phyloP scores from a whole-genome alignment of 2,888 invertebrate species.

The Pseudococcus viburni region DNA sequence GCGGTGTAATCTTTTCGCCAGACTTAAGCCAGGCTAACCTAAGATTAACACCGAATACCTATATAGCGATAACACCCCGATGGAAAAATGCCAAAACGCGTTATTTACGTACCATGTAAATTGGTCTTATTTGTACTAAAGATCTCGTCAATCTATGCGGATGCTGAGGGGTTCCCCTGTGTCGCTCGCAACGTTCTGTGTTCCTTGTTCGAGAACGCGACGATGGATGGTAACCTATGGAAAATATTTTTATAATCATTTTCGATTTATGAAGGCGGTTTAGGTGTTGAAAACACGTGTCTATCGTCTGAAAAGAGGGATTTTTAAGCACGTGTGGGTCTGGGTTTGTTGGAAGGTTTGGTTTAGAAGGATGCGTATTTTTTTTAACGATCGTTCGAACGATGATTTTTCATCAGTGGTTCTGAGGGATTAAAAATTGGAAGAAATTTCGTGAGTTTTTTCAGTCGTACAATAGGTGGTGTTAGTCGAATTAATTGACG shows the following conservation, averaged over 20 bases:
- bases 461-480: too few species aligned
- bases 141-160: constrained; percentile 1
- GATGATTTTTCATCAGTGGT: too few species aligned
- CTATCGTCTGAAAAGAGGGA: too few species aligned
- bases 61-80: constrained; percentile 43
- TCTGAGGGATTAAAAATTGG: too few species aligned
- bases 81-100: constrained; percentile 37
- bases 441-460: too few species aligned
- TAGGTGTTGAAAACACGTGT: too few species aligned
- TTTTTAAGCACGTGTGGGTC: too few species aligned
- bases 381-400: too few species aligned
- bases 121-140: constrained; percentile 4
- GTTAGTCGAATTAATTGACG: too few species aligned
- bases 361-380: too few species aligned
- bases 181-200: neutral
- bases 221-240: neutral
- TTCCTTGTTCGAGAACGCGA: neutral
- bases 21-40: constrained; percentile 21
- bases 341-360: too few species aligned
- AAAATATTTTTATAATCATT: neutral
- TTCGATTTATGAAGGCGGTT: too few species aligned
- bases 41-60: constrained; percentile 41
- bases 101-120: constrained; percentile 40
- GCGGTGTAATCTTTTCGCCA: constrained; percentile 14
- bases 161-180: neutral